These are phyloP conservation scores for Piscicola geometra DNA, from an alignment of 2,888 invertebrate species.

Conservation along the genomic window DNA sequence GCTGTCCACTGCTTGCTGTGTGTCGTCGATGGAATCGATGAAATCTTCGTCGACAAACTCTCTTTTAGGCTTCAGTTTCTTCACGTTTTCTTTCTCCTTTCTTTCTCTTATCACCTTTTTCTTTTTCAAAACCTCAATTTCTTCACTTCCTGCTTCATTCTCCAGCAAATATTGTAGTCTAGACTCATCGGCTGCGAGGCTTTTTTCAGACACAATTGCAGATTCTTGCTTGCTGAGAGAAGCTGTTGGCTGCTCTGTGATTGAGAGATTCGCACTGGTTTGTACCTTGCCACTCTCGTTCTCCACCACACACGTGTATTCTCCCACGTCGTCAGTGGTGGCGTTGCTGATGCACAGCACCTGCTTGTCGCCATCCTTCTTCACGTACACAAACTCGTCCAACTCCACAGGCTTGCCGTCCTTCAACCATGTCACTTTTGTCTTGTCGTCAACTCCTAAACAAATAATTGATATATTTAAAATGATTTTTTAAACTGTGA, in stretches of 20 bases:
- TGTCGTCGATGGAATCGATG: neutral
- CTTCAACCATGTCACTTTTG: slow-evolving; percentile 43
- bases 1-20: neutral
- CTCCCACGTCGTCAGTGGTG: slow-evolving; percentile 37
- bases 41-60: slow-evolving; percentile 11
- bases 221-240: neutral
- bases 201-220: too few species aligned
- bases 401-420: slow-evolving; percentile 42
- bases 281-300: slow-evolving; percentile 44
- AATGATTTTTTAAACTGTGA: too few species aligned
- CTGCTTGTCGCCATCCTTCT: slow-evolving; percentile 33
- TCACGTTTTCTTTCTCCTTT: slow-evolving; percentile 14
- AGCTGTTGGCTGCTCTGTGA: neutral
- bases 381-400: slow-evolving; percentile 36
- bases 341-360: slow-evolving; percentile 33
- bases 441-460: neutral
- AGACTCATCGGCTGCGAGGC: too few species aligned
- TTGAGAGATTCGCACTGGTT: slow-evolving; percentile 31
- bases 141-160: neutral
- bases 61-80: neutral
- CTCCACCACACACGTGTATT: slow-evolving; percentile 43
- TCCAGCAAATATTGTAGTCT: neutral
- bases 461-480: too few species aligned
- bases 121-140: neutral
- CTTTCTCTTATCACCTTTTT: neutral